These are phyloP conservation scores for Spongilla lacustris DNA, from an alignment of 37 sponge, comb jelly and placozoan species.

Conservation along the genomic window DNA sequence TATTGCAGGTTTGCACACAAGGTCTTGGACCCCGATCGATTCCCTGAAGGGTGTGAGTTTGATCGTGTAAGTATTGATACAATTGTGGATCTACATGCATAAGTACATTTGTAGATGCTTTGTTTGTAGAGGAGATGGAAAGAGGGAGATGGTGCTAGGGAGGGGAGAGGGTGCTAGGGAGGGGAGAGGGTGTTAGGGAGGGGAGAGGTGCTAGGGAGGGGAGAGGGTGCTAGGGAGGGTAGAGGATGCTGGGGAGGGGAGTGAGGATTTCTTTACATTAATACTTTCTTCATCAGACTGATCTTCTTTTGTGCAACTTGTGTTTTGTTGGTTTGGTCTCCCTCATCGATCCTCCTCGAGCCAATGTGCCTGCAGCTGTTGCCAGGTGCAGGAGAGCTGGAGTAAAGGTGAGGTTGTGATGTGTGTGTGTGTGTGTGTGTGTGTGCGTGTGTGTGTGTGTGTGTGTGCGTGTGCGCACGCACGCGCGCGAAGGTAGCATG, in stretches of 20 bases:
- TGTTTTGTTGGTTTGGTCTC: conserved; percentile 97
- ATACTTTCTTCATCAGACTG: neutral
- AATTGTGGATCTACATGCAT: neutral
- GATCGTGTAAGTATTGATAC: conserved; percentile 55
- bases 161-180: neutral
- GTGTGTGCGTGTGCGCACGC: too few relatives aligned
- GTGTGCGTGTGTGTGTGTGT: too few relatives aligned
- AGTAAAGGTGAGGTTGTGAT: conserved; percentile 63
- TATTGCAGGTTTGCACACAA: conserved; percentile 78
- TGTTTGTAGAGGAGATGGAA: neutral
- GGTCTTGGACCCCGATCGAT: conserved; percentile 58
- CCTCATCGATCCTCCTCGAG: conserved; percentile 95
- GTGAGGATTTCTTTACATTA: conserved; percentile 17
- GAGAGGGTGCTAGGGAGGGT: neutral
- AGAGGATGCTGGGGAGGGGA: too few relatives aligned
- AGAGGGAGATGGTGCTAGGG: neutral
- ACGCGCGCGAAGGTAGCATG: too few relatives aligned
- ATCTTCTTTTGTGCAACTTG: neutral
- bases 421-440: neutral
- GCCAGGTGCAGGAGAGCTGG: conserved; percentile 94
- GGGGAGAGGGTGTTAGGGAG: neutral
- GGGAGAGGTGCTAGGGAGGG: neutral
- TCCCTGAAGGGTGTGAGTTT: conserved; percentile 84
- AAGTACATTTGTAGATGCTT: too few relatives aligned
- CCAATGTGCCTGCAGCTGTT: conserved; percentile 94